phyloP scores from a whole-genome alignment of 2,113 vertebrate species.

The Puma concolor region DNA sequence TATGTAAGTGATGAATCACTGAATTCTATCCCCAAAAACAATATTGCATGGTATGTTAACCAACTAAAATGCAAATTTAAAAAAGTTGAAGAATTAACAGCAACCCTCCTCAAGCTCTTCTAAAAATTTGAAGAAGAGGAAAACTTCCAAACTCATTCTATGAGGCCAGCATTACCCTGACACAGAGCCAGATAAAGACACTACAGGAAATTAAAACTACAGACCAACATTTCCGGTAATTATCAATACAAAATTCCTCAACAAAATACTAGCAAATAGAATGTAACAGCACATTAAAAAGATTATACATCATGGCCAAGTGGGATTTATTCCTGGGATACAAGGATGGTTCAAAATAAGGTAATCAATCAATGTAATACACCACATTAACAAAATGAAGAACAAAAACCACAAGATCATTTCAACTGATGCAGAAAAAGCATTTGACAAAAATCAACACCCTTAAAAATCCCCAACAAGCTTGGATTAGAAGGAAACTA shows the following conservation, averaged over 20 bases:
- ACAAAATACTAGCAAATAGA: background rate
- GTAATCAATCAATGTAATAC: background rate
- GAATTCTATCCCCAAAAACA: no score
- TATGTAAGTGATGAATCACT: no score
- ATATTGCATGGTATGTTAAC: no score
- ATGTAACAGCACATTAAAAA: background rate
- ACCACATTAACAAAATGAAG: background rate
- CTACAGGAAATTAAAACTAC: background rate
- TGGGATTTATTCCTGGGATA: background rate
- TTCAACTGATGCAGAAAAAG: background rate
- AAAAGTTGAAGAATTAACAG: background rate
- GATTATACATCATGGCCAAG: background rate
- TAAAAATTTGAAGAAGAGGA: background rate
- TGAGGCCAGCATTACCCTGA: background rate
- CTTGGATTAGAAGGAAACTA: background rate
- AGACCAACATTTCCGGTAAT: background rate
- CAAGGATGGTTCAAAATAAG: background rate
- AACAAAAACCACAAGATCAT: background rate
- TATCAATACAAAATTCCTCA: background rate
- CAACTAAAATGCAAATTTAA: no score
- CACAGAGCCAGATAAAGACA: background rate
- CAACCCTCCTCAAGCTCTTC: background rate
- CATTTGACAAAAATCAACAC: background rate
- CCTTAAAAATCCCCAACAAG: background rate
- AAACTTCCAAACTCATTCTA: background rate